Evolutionary conservation across 2,113 vertebrate genomes (phyloP), one percentile per base, ranked within the genome.

Genomic region (Takifugu bimaculatus): DNA sequence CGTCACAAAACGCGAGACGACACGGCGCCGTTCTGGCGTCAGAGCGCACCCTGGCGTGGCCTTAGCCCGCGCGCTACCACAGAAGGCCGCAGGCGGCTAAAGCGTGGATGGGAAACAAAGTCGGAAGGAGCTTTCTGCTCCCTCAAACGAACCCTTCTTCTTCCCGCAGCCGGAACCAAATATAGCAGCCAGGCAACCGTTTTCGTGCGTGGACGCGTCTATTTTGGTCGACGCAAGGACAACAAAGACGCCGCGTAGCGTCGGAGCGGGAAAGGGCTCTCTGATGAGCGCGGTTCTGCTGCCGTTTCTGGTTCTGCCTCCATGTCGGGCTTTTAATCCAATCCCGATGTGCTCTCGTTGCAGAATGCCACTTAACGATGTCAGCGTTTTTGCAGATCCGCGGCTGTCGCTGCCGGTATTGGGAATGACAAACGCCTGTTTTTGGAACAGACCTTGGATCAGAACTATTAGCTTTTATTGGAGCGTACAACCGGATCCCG

Each of bases 311-410:
- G 81, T 85, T 83, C 79, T 81, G 82, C 85, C 69, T 81, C 72
- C 56, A 29, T 81, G 79, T 85, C 80, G 71, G 76, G 78, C 84
- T 84, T 39, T 72, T 87, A 90, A 90, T 91, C 86, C 82, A 91
- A 88, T 88, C 83, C 63, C 57, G 78, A 83, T 68, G 76, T 59
- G 81, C 80, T 87, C 77, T 81, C 72, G 81, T 76, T 81, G 76
- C 70, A 54, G 80, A 53, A 74, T 83, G 74, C 82, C 75, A 82
- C 85, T 72, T 70, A 79, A 75, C 75, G 85, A 72, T 59, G 67
- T 68, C 53, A 63, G 72, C 50, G 68, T 75, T 61, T 82, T 79
- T 83, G 57, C 59, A 47, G 51, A 70, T 77, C 57, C 69, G 59
- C 64, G 72, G 65, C 77, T 48, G 13, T n/a, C 45, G 6, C 45